Conservation (phyloP, 2,888 invertebrate species). For the Ctenicera cuprea region DNA sequence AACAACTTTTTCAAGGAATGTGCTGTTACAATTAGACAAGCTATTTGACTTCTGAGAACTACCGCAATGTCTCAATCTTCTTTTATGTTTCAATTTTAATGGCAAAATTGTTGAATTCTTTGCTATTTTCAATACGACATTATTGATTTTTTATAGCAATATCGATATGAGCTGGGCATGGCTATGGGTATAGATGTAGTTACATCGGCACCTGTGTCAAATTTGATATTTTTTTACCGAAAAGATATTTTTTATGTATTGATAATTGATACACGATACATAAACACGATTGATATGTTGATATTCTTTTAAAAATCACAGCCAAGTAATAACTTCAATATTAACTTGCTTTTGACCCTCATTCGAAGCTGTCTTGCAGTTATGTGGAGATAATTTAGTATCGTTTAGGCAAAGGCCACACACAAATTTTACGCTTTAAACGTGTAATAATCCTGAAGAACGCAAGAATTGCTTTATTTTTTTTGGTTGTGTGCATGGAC, state of each 20-base stretch:
- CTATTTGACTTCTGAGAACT: not conserved
- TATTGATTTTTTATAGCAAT: no score
- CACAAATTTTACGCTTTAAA: constrained; percentile 29
- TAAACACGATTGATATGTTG: no score
- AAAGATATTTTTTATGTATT: no score
- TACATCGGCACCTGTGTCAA: no score
- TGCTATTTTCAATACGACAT: no score
- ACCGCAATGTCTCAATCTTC: constrained; percentile 12
- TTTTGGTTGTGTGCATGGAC: not conserved
- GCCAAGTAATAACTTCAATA: not conserved
- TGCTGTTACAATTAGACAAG: not conserved
- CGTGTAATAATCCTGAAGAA: not conserved
- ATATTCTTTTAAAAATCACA: not conserved
- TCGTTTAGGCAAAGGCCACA: constrained; percentile 22
- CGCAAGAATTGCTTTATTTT: not conserved
- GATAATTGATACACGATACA: no score
- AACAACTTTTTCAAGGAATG: constrained; percentile 16
- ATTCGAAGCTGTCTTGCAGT: constrained; percentile 17
- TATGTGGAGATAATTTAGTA: constrained; percentile 23
- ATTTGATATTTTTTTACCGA: no score
- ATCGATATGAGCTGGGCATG: no score
- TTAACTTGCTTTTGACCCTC: constrained; percentile 1
- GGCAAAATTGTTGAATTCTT: not conserved
- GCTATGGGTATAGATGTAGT: no score
- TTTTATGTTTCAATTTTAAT: not conserved